Conservation (phyloP, 30 jellyfish, hydroid and myxozoan species). For the Cassiopea andromeda region DNA sequence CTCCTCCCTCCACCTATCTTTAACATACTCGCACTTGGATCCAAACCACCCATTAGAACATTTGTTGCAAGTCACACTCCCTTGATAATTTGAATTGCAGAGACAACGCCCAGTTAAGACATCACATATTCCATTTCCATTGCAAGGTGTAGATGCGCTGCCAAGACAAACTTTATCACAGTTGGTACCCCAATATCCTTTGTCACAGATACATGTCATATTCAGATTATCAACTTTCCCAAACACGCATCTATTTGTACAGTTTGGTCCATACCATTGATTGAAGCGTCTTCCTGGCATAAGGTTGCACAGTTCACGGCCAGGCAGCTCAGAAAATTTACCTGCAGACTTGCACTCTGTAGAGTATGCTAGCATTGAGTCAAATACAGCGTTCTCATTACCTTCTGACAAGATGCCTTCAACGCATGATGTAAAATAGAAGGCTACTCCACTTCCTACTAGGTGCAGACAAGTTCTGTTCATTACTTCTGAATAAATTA, state of each 20-base stretch:
- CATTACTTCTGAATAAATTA: slow-evolving; percentile 46
- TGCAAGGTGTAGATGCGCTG: slow-evolving; percentile 42
- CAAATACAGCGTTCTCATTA: slow-evolving; percentile 21
- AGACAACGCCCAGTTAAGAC: slow-evolving; percentile 55
- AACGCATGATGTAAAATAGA: slow-evolving; percentile 38
- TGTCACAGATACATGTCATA: slow-evolving; percentile 42
- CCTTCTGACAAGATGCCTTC: slow-evolving; percentile 2
- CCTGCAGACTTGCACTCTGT: slow-evolving; percentile 58
- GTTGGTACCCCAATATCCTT: slow-evolving; percentile 64
- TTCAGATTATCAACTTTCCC: slow-evolving; percentile 27
- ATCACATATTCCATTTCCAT: slow-evolving; percentile 60
- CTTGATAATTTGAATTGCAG: slow-evolving; percentile 56
- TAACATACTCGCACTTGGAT: slow-evolving; percentile 29
- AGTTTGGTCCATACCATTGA: slow-evolving; percentile 50
- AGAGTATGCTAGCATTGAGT: slow-evolving; percentile 55
- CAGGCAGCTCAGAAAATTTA: slow-evolving; percentile 46
- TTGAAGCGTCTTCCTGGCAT: slow-evolving; percentile 53
- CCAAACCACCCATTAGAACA: slow-evolving; percentile 72
- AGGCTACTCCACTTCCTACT: slow-evolving; percentile 22
- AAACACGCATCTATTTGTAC: slow-evolving; percentile 43
- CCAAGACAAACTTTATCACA: slow-evolving; percentile 66
- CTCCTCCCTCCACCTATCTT: not conserved
- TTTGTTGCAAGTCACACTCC: slow-evolving; percentile 50
- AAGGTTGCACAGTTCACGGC: slow-evolving; percentile 55
- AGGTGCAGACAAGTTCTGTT: slow-evolving; percentile 29